A percentile compares a stretch with the other conserved stretches of the same genome.
Evolutionary conservation across 2,797 vertebrate species (phyloP).

Genomic region (Diplodus puntazzo): DNA sequence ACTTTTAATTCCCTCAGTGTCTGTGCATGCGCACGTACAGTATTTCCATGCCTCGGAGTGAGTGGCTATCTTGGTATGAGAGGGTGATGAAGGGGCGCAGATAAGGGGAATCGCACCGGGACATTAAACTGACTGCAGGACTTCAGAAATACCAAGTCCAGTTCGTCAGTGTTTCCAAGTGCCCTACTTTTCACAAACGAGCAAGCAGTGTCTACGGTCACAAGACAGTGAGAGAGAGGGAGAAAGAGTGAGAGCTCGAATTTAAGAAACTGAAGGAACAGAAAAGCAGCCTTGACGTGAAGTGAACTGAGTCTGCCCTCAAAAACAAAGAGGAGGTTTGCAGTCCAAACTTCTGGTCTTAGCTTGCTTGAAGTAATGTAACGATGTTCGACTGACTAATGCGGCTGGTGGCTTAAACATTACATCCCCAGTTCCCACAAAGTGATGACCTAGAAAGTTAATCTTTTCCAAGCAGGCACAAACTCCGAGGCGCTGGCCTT

Average conservation of each 20-base stretch:
- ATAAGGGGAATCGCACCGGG: conserved; percentile 62
- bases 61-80: conserved; percentile 29
- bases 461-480: conserved; percentile 78
- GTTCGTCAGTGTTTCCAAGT: conserved; percentile 85
- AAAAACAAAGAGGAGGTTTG: conserved; percentile 48
- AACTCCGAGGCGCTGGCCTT: conserved; percentile 35
- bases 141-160: conserved; percentile 82
- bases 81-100: conserved; percentile 62
- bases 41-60: conserved; percentile 26
- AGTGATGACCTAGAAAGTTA: conserved; percentile 85
- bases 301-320: conserved; percentile 32
- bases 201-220: conserved; percentile 76
- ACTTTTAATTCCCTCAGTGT: neutral
- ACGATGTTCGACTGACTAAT: conserved; percentile 41
- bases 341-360: conserved; percentile 41
- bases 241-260: conserved; percentile 14
- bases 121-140: conserved; percentile 69
- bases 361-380: conserved; percentile 33
- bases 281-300: conserved; percentile 41
- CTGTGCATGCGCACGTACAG: neutral
- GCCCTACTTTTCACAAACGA: conserved; percentile 82
- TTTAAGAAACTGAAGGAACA: conserved; percentile 25
- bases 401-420: conserved; percentile 65
- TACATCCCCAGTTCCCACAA: conserved; percentile 72
- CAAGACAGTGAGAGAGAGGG: conserved; percentile 66